Evolutionary conservation across 2,797 vertebrate genomes (phyloP), one percentile per base, ranked within the genome.

Genomic region (Alosa sapidissima): DNA sequence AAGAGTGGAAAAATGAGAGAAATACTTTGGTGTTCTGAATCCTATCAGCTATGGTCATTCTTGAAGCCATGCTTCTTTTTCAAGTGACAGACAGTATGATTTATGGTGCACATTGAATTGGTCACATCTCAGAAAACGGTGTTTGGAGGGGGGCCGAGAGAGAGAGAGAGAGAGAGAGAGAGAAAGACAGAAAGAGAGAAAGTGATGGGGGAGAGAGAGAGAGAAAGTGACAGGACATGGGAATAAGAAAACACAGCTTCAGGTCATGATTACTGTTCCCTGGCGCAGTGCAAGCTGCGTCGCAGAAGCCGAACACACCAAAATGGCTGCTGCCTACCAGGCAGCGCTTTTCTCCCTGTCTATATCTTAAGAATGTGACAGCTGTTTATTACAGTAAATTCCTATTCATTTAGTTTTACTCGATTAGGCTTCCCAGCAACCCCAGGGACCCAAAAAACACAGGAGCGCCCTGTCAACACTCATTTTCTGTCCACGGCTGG

Each of bases 371-470:
- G 5, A 78, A 47, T 47, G 72, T 78, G 72, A 78, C 72, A 78
- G 72, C 72, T 78, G 72, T 78, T 78, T 78, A 78, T 78, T 78
- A 78, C 72, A 78, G 72, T 47, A 78, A 78, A 78, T 78, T 78
- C 72, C 72, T 47, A 47, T 78, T 78, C 72, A 47, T 78, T 78
- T 78, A 0, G 41, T 8, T 47, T 78, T 78, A 78, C 72, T 78
- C 41, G 36, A 78, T 78, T 72, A 36, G 24, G 72, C 9, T 21
- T 78, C n/a, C 72, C 72, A 19, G 14, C 1, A 11, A 19, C 36
- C 72, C 5, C 7, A 16, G 41, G 72, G 36, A 21, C 14, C 14
- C 16, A 21, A 47, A 47, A 47, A 47, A 9, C 8, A 19, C 72
- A 47, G 72, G 72, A 78, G 72, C 45, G 72, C 45, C 72, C 72